phyloP scores from a whole-genome alignment of 2,113 vertebrate genomes.

The Haemorhous mexicanus region DNA sequence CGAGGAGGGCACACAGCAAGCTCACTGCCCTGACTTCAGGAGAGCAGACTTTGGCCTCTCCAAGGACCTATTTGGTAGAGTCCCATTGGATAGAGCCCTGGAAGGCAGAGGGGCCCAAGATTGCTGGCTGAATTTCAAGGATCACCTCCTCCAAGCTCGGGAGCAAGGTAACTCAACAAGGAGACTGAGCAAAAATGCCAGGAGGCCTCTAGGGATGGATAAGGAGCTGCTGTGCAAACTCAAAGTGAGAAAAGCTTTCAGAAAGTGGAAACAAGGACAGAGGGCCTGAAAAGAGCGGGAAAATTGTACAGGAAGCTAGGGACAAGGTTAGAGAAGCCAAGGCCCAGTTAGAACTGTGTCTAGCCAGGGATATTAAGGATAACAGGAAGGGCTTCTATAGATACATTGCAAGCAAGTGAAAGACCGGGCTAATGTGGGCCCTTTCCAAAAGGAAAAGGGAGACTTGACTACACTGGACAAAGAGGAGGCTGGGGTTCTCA shows the following conservation, averaged over 20 bases:
- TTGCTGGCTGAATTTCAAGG: background rate
- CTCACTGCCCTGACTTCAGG: background rate
- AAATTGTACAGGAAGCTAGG: background rate
- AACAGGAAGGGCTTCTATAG: background rate
- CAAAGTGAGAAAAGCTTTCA: background rate
- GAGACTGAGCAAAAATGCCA: background rate
- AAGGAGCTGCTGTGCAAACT: background rate
- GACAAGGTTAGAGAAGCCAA: background rate
- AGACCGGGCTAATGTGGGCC: background rate
- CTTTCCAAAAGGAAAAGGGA: background rate
- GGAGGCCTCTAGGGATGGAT: background rate
- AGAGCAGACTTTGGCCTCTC: background rate
- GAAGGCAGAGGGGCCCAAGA: background rate
- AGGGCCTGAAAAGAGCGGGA: background rate
- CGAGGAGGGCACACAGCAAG: accelerated
- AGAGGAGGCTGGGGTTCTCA: background rate
- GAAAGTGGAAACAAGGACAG: background rate
- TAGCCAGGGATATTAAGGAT: background rate
- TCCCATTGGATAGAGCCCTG: background rate
- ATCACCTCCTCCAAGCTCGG: background rate
- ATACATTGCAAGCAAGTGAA: background rate
- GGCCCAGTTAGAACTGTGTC: background rate
- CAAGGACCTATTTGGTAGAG: background rate
- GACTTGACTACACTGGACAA: background rate
- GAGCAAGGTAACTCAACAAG: background rate